phyloP scores from a whole-genome alignment of 2,113 vertebrate genomes.

The Bagarius yarrelli region DNA sequence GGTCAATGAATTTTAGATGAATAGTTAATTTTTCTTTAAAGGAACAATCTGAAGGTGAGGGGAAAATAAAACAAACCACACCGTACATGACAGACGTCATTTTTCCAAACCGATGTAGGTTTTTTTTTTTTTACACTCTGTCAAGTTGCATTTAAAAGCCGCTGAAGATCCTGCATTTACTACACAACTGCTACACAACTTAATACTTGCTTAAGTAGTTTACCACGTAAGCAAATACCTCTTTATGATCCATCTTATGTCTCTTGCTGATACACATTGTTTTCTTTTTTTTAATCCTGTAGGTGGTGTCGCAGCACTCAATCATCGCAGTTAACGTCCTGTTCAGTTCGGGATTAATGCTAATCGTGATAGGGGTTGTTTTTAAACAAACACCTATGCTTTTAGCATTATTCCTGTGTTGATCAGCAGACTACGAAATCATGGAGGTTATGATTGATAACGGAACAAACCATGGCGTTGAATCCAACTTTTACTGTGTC shows the following conservation, averaged over 20 bases:
- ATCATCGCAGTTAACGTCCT: background rate
- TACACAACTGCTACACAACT: background rate
- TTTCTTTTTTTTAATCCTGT: slow-evolving; percentile 56
- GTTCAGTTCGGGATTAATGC: slow-evolving; percentile 76
- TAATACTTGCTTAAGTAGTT: no score
- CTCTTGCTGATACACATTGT: background rate
- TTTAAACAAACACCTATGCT: slow-evolving; percentile 66
- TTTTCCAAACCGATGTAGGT: background rate
- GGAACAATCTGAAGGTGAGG: slow-evolving; percentile 31
- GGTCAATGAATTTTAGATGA: slow-evolving; percentile 6
- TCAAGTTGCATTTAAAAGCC: background rate
- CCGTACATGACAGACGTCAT: background rate
- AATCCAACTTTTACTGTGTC: background rate
- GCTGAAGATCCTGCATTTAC: background rate
- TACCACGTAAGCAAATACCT: no score
- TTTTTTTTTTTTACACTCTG: background rate
- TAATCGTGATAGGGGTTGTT: slow-evolving; percentile 83
- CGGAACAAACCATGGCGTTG: background rate
- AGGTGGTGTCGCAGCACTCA: slow-evolving; percentile 29
- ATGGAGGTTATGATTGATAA: background rate
- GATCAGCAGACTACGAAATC: slow-evolving; percentile 45
- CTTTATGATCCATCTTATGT: background rate
- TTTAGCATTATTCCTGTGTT: slow-evolving; percentile 76
- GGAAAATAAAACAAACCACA: slow-evolving; percentile 12
- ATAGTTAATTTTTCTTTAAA: background rate